Conservation (phyloP, 2,888 invertebrate species). For the Cataglyphis cursor region DNA sequence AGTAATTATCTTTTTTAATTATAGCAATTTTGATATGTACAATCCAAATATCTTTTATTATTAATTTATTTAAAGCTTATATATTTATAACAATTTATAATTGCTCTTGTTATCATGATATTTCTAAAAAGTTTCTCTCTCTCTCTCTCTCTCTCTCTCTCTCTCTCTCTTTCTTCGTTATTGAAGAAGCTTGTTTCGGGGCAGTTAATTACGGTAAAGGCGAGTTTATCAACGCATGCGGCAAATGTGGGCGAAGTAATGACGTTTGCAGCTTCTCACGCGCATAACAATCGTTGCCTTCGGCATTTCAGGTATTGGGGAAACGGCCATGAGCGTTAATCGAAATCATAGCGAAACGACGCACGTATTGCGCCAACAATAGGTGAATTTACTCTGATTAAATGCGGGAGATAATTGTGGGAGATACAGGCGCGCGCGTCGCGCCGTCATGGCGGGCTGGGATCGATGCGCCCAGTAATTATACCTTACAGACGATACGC, state of each 20-base stretch:
- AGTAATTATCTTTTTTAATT: neutral
- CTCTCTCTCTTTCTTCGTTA: too few relatives aligned
- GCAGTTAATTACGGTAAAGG: neutral
- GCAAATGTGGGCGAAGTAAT: slow-evolving; percentile 55
- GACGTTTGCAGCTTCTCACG: slow-evolving; percentile 42
- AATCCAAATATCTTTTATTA: too few relatives aligned
- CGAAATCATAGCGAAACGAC: slow-evolving; percentile 59
- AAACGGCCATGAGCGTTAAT: slow-evolving; percentile 52
- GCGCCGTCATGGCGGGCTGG: slow-evolving; percentile 27
- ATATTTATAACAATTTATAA: neutral
- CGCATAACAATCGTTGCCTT: slow-evolving; percentile 45
- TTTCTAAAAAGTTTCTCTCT: neutral
- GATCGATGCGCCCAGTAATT: slow-evolving; percentile 61
- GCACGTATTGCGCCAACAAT: slow-evolving; percentile 61
- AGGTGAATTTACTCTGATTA: slow-evolving; percentile 67
- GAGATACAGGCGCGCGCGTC: slow-evolving; percentile 56
- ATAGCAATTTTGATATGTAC: neutral
- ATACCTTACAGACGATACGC: slow-evolving; percentile 57
- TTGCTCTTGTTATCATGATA: neutral
- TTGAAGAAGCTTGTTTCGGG: neutral
- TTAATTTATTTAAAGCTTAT: too few relatives aligned
- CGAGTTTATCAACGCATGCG: slow-evolving; percentile 56
- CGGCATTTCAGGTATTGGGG: slow-evolving; percentile 2
- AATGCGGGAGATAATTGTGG: slow-evolving; percentile 67
- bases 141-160: neutral